phyloP scores from a whole-genome alignment of 2,888 invertebrate genomes.

The Drosophila leonis region DNA sequence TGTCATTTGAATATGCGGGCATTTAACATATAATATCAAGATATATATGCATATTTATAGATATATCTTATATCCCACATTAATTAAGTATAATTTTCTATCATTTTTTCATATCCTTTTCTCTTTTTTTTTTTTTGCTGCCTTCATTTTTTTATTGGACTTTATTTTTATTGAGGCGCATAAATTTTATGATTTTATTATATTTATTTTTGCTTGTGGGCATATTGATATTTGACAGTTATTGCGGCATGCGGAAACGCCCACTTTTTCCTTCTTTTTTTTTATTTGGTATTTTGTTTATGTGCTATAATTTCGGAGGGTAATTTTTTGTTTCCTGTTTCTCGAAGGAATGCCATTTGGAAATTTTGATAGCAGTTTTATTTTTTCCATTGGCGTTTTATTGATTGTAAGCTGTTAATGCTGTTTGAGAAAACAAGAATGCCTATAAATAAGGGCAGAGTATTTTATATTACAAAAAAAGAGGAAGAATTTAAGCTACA shows the following conservation, averaged over 20 bases:
- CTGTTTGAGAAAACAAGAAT: not conserved
- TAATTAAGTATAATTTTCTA: slow-evolving; percentile 33
- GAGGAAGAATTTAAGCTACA: not conserved
- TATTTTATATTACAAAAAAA: not conserved
- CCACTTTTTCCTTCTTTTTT: slow-evolving; percentile 45
- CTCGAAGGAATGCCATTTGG: slow-evolving; percentile 30
- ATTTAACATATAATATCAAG: slow-evolving; percentile 4
- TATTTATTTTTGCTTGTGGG: slow-evolving; percentile 42
- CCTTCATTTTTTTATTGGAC: slow-evolving; percentile 61
- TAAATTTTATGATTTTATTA: slow-evolving; percentile 65
- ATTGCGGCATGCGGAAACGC: slow-evolving; percentile 74
- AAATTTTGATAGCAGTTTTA: slow-evolving; percentile 20
- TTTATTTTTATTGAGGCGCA: slow-evolving; percentile 74
- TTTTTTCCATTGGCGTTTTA: slow-evolving; percentile 25
- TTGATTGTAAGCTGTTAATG: slow-evolving; percentile 27
- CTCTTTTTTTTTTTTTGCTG: not conserved
- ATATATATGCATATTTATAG: not conserved
- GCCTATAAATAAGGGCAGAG: not conserved
- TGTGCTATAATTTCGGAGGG: slow-evolving; percentile 42
- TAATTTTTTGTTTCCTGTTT: slow-evolving; percentile 20
- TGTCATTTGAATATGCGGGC: slow-evolving; percentile 68
- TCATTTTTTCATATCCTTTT: slow-evolving; percentile 60
- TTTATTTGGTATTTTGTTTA: slow-evolving; percentile 41
- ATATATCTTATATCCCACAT: slow-evolving; percentile 16
- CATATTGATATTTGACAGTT: slow-evolving; percentile 74